Evolutionary conservation across 1,140 invertebrate species (phyloP).

Genomic region (Aphidius ervi): DNA sequence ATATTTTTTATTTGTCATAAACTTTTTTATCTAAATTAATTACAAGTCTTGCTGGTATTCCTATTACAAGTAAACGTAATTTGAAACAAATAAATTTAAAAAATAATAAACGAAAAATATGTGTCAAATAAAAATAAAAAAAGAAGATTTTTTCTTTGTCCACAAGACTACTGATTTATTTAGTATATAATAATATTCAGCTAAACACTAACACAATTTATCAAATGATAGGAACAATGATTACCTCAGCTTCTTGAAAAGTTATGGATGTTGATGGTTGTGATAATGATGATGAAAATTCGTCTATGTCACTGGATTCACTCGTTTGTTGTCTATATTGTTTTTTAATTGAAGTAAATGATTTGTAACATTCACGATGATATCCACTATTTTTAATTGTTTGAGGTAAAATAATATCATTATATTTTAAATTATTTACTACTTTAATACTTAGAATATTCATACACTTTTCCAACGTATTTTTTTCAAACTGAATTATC

Average conservation of each 20-base stretch:
- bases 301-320: neutral
- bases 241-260: neutral
- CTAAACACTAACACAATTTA: too few relatives aligned
- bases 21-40: too few relatives aligned
- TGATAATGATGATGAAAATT: neutral
- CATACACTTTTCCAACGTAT: slow-evolving; percentile 1
- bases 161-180: too few relatives aligned
- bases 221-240: neutral
- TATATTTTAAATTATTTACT: slow-evolving; percentile 2
- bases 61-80: too few relatives aligned
- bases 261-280: neutral
- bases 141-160: too few relatives aligned
- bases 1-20: too few relatives aligned
- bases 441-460: neutral
- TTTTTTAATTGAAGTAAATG: neutral
- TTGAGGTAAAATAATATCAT: neutral
- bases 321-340: neutral
- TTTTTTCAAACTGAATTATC: too few relatives aligned
- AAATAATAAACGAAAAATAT: too few relatives aligned
- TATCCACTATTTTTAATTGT: neutral
- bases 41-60: too few relatives aligned
- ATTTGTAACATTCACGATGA: neutral
- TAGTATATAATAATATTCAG: too few relatives aligned
- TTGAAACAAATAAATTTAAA: too few relatives aligned
- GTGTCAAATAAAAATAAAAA: too few relatives aligned